phyloP scores from a whole-genome alignment of 2,888 invertebrate species.

The Lordiphosa andalusiaca region DNA sequence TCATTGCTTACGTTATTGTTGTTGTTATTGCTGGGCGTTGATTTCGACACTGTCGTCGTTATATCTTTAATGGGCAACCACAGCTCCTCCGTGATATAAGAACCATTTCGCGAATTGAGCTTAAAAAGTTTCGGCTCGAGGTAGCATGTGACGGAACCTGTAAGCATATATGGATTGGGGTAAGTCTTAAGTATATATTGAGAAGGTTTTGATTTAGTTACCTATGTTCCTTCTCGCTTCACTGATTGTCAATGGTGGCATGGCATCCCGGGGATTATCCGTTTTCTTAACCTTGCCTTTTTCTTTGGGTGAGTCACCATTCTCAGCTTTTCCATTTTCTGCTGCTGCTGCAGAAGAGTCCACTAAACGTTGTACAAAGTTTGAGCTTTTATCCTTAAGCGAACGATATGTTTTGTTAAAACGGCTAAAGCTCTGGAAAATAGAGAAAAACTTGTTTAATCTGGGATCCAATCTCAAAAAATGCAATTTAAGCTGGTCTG shows the following conservation, averaged over 20 bases:
- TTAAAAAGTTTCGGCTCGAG: slow-evolving; percentile 79
- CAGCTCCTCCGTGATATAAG: slow-evolving; percentile 77
- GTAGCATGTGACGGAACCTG: slow-evolving; percentile 80
- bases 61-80: slow-evolving; percentile 80
- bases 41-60: slow-evolving; percentile 73
- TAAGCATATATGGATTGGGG: slow-evolving; percentile 1
- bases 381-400: slow-evolving; percentile 77
- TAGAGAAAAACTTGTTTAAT: background rate
- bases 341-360: slow-evolving; percentile 41
- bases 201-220: slow-evolving; percentile 30
- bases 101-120: slow-evolving; percentile 72
- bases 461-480: too few species aligned
- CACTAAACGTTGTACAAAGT: slow-evolving; percentile 76
- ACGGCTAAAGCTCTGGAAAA: slow-evolving; percentile 76
- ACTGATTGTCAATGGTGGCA: slow-evolving; percentile 77
- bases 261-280: slow-evolving; percentile 57
- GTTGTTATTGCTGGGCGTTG: slow-evolving; percentile 52
- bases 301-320: slow-evolving; percentile 23
- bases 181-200: too few species aligned
- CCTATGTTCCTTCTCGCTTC: slow-evolving; percentile 79
- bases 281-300: slow-evolving; percentile 47
- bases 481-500: too few species aligned
- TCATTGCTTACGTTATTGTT: slow-evolving; percentile 44
- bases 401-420: slow-evolving; percentile 79
- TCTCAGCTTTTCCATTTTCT: slow-evolving; percentile 39